Evolutionary conservation across 53 echinoderm and acorn worm species (phyloP), one percentile per base, ranked within the genome.

Genomic region (Echinarachnius parma): DNA sequence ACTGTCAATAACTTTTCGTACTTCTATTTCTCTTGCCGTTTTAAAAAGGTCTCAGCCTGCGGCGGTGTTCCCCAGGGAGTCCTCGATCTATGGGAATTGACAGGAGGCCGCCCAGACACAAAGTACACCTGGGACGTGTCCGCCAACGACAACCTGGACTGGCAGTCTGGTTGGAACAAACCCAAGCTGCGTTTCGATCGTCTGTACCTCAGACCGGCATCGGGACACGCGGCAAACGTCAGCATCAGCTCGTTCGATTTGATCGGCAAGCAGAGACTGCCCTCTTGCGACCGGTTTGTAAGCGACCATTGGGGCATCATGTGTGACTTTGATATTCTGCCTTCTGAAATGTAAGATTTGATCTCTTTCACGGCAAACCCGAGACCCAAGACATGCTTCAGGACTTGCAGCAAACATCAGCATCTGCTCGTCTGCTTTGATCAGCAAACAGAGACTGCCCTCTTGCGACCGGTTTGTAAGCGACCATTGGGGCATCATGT

Each of bases 301-400:
- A 94, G 95, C 29, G 95, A 94, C 53, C 95, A 94, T 71, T 94
- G 81, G 76, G 95, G 95, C 4, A 60, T 76, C 11, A 34, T 61
- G 10, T 76, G 77, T 61, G 77, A 61, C 49, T 76, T 76, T 35
- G 60, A 76, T 25, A 53, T 76, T 26, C 3, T 76, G 9, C 77
- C 77, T 1, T 55, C 55, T 25, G 74, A 72, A 52, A 21, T 52
- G 50, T 68, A 13, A 39, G 13, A 39, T 7, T 7, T 9, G 42
- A 9, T 39, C 42, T 39, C 13, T 39, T 39, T 39, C 13, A 13
- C 7, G 42, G 42, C 7, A 13, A 39, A 39, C 7, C 7, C 7
- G 13, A 39, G 42, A 46, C 48, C 34, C 79, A 32, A 78, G 74
- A 36, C 82, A 82, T 3, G 79, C 78, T 31, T 64, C 72, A 18